Percentiles rank a stretch among this genome's conserved stretches.
These are phyloP conservation scores for Delichon dasypus DNA, from an alignment of 2,797 vertebrate species.

Conservation along the genomic window DNA sequence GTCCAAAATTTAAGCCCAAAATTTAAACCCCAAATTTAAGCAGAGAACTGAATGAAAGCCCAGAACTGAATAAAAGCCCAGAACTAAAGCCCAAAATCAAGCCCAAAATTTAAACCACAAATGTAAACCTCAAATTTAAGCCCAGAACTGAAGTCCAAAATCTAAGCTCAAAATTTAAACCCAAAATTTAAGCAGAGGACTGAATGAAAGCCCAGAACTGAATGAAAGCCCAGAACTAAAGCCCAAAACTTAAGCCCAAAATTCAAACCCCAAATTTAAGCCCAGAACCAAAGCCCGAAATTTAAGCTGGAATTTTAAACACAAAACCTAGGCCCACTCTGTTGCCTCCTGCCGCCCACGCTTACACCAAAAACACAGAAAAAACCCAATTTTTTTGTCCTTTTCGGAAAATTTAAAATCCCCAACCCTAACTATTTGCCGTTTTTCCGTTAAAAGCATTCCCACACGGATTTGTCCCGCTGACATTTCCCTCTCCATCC, in stretches of 20 bases:
- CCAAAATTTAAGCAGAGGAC: neutral
- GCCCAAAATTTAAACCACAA: neutral
- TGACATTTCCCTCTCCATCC: accelerated
- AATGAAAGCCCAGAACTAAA: too few relatives aligned
- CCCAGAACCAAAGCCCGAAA: too few relatives aligned
- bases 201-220: too few relatives aligned
- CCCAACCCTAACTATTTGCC: too few relatives aligned
- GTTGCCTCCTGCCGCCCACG: neutral
- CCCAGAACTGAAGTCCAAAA: neutral
- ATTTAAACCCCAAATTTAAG: neutral
- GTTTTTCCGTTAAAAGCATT: too few relatives aligned
- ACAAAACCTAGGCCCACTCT: neutral
- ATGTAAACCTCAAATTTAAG: neutral
- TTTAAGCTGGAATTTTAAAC: neutral
- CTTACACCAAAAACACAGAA: accelerated
- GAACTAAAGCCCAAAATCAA: neutral
- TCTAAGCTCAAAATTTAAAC: neutral
- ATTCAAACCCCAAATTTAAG: too few relatives aligned
- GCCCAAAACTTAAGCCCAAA: neutral
- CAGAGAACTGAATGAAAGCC: too few relatives aligned
- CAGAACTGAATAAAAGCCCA: too few relatives aligned
- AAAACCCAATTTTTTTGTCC: accelerated
- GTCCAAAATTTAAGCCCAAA: neutral
- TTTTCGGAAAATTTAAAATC: neutral
- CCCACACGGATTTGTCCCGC: accelerated